Percentiles rank a stretch among this genome's conserved stretches.
Conservation (phyloP, 2,113 vertebrate genomes). For the Corythaixoides concolor region DNA sequence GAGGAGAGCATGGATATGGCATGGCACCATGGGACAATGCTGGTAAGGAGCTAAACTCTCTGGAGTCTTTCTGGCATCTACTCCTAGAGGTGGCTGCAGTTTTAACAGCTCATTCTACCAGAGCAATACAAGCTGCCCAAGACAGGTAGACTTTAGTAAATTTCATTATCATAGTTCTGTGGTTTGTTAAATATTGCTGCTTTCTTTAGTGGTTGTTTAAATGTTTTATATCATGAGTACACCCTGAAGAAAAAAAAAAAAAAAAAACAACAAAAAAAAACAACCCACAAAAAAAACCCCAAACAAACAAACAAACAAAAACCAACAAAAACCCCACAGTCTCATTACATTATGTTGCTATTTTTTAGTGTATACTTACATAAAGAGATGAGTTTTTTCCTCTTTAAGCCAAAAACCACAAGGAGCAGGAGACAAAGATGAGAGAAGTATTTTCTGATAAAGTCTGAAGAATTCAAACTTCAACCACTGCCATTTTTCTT, state of each 20-base stretch:
- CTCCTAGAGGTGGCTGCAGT: not conserved
- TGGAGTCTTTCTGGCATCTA: not conserved
- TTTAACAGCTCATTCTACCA: not conserved
- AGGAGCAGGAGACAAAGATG: not conserved
- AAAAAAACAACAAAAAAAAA: not conserved
- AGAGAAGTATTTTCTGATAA: not conserved
- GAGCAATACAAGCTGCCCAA: accelerated
- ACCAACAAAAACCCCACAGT: not conserved
- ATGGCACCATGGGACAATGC: not conserved
- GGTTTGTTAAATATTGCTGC: not conserved
- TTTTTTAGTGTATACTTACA: not conserved
- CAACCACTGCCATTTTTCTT: not conserved
- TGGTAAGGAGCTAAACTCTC: not conserved
- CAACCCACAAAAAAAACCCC: not conserved
- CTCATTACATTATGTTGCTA: not conserved
- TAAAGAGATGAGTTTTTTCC: not conserved
- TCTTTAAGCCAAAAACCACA: not conserved
- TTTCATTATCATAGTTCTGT: not conserved
- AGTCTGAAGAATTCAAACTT: not conserved
- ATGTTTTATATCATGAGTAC: not conserved
- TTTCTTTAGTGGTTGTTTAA: not conserved
- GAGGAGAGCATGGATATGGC: not conserved
- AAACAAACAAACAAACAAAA: not conserved
- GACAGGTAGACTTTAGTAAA: not conserved
- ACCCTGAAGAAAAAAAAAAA: not conserved